Base-by-base conservation (phyloP, 2,888 invertebrate genomes). In the Heterodera filipjevi region DNA sequence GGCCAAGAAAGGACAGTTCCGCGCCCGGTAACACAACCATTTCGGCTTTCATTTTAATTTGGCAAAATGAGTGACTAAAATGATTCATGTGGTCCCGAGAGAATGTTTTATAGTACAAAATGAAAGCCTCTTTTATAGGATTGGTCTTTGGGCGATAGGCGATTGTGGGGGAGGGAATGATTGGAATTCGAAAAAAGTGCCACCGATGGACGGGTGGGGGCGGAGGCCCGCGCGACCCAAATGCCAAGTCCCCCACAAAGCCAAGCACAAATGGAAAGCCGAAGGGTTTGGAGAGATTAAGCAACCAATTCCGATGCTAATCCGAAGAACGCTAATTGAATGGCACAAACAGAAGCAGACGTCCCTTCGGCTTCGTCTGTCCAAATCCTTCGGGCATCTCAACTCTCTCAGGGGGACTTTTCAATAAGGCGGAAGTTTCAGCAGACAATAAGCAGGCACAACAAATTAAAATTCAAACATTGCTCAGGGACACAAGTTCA, bases 291-390 rank as follows among this genome's bases (percentile, higher is more conserved):
- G 46, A 27, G 71, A n/a, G 46, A 71, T 71, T 71, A 44, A n/a
- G 10, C n/a, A 10, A 1, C 19, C 71, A 71, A 44, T 27, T 10
- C 30, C 1, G 46, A 71, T 30, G 19, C 39, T 68, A 35, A 12
- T 71, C 44, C 46, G 68, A 35, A 68, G 16, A 71, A 30, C 46
- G n/a, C 46, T 71, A 71, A 71, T 71, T 71, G 46, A 71, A 44
- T 71, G 46, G 46, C n/a, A 71, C 46, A 35, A 68, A 19, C 39
- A 68, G 39, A n/a, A n/a, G n/a, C 12, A 30, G 10, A 6, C n/a
- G 27, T 59, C 27, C 59, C 22, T 8, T 59, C 71, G 22, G 46
- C 46, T 71, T 12, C 2, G 30, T 10, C 46, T 44, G 27, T 6
- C 39, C 2, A 10, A 39, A 39, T 39, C 59, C 27, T n/a, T 59